Evolutionary conservation across 2,888 invertebrate species (phyloP), one percentile per base, ranked within the genome.

Genomic region (Penaeus monodon): DNA sequence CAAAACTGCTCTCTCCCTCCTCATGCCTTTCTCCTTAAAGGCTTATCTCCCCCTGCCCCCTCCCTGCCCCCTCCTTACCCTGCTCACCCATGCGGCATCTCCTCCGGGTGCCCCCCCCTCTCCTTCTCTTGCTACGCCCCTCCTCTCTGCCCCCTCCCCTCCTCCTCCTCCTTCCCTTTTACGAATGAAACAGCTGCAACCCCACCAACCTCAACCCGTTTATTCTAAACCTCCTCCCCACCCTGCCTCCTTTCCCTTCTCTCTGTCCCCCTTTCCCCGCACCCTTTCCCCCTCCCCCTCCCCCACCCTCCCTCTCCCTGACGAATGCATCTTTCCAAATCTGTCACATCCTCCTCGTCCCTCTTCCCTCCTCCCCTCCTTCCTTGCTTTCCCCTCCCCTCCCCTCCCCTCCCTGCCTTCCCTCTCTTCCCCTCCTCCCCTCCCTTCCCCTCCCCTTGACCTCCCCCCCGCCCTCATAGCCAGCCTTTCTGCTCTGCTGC

Each of bases 31-130:
- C n/a, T 63, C 27, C 27, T 29, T 65, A 49, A 49, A 49, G 44
- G 20, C 70, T 27, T 64, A 76, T 65, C 65, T 64, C 64, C 20
- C 70, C 70, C 70, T 27, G 1, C 70, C 27, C 44, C 49, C 14
- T 49, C 65, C 70, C 81, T 66, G 22, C 66, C 66, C 68, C 70
- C 73, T 57, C 81, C 70, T 70, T 44, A 27, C 24, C 44, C 44
- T 66, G 80, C 66, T 22, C 80, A 38, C 44, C 80, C 66, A 44
- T 80, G 38, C 20, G 57, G 78, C 24, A 63, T 78, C 24, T 64
- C 64, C 64, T 64, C 44, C 29, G 49, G 29, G 63, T 63, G 29
- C 49, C 27, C 66, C 44, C 22, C 24, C 64, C 44, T 64, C 33
- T 44, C 80, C 66, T 20, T 80, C 66, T 27, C 65, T n/a, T n/a